Conservation (phyloP, 2,888 invertebrate species). For the Chloroclysta siterata region DNA sequence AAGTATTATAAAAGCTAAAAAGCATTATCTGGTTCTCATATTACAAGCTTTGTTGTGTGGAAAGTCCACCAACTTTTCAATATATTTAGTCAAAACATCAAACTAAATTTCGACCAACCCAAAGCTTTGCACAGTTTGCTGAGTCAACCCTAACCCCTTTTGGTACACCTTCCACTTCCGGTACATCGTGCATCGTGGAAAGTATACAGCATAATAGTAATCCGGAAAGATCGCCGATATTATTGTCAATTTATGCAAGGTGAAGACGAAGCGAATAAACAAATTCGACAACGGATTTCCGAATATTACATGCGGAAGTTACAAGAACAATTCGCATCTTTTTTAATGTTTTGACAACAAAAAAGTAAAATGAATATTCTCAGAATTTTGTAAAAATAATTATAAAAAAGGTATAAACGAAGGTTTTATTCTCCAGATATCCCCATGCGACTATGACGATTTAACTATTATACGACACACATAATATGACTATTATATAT, state of each 20-base stretch:
- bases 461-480: too few species aligned
- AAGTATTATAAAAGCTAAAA: too few species aligned
- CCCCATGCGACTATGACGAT: too few species aligned
- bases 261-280: constrained; percentile 13
- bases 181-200: too few species aligned
- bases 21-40: too few species aligned
- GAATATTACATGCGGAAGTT: constrained; percentile 9
- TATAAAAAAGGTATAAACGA: background rate
- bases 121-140: too few species aligned
- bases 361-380: background rate
- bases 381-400: background rate
- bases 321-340: background rate
- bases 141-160: background rate
- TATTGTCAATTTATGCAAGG: constrained; percentile 15
- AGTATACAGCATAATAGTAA: background rate
- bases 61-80: too few species aligned
- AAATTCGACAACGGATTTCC: constrained; percentile 4
- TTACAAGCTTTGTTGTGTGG: too few species aligned
- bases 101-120: too few species aligned
- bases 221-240: constrained; percentile 9
- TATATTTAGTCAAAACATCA: too few species aligned
- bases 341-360: background rate
- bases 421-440: too few species aligned
- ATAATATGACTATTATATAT: too few species aligned
- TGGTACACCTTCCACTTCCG: background rate